Evolutionary conservation across 1,140 invertebrate species (phyloP).

Genomic region (Meteorus sp.): DNA sequence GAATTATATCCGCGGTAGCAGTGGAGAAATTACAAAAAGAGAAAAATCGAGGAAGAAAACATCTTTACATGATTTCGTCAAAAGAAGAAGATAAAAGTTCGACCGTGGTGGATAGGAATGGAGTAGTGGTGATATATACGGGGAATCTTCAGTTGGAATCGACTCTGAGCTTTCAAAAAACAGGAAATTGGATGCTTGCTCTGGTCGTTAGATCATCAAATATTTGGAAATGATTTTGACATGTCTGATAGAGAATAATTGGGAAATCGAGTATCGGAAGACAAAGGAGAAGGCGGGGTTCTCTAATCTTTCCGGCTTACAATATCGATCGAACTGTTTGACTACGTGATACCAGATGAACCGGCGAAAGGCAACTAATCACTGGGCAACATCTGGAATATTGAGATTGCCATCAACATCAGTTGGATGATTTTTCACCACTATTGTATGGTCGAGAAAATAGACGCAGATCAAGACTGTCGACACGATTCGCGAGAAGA

Average conservation of each 20-base stretch:
- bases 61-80: conserved; percentile 23
- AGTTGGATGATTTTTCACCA: conserved; percentile 7
- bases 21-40: neutral
- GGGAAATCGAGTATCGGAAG: neutral
- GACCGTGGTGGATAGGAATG: conserved; percentile 34
- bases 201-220: neutral
- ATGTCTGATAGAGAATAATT: neutral
- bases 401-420: neutral
- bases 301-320: neutral
- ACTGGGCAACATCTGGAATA: neutral
- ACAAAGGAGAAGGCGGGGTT: neutral
- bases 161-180: neutral
- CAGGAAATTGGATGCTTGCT: neutral
- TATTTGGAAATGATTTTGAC: neutral
- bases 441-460: neutral
- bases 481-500: no score
- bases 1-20: no score
- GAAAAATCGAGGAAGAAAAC: neutral
- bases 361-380: neutral
- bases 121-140: conserved; percentile 17
- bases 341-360: no score
- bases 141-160: no score
- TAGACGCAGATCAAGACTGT: conserved; percentile 1
- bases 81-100: conserved; percentile 44
- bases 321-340: no score